Conservation (phyloP, 2,113 vertebrate genomes). For the Notothenia rossii region DNA sequence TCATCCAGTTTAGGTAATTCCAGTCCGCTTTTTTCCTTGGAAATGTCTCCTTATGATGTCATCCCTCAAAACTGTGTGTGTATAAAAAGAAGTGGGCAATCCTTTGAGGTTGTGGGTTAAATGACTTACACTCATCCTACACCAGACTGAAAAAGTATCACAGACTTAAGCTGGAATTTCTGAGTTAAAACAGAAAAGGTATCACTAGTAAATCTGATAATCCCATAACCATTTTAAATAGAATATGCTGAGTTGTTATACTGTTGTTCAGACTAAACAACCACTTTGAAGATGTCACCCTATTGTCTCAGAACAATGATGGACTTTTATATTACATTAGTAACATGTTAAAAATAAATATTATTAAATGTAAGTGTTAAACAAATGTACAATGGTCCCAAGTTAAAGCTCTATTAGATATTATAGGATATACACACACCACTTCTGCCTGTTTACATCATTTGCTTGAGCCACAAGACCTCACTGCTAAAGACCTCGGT, state of each 20-base stretch:
- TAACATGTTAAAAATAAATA: background rate
- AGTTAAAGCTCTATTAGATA: background rate
- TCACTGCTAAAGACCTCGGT: conserved; percentile 55
- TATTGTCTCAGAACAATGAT: background rate
- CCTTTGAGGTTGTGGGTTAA: background rate
- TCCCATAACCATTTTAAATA: background rate
- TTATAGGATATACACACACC: background rate
- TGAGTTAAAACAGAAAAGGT: too few species aligned
- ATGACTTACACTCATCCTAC: background rate
- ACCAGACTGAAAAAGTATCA: background rate
- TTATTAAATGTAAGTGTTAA: background rate
- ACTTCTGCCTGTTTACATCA: conserved; percentile 32
- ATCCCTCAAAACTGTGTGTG: conserved; percentile 54
- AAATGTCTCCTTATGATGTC: conserved; percentile 66
- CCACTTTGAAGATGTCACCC: background rate
- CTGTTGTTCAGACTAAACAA: background rate
- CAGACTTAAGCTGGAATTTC: background rate
- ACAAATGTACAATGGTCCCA: background rate
- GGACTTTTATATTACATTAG: background rate
- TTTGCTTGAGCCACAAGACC: conserved; percentile 29
- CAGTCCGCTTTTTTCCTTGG: conserved; percentile 9
- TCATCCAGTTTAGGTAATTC: conserved; percentile 53
- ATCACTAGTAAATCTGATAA: background rate
- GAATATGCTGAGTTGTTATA: background rate
- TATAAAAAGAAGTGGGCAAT: conserved; percentile 33